Conservation (phyloP, 2,113 vertebrate genomes). For the Hippoglossus stenolepis region DNA sequence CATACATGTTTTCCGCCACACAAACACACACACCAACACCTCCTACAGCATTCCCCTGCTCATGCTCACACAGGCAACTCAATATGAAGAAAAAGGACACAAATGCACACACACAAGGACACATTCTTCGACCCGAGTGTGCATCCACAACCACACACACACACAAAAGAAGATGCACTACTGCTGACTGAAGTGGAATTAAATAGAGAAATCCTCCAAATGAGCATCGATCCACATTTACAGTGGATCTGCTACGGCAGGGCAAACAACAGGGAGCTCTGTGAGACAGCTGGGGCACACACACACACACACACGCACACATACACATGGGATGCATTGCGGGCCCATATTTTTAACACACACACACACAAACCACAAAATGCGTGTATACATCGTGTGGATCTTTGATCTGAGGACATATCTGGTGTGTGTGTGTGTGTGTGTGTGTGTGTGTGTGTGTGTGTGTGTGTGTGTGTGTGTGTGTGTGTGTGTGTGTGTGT, state of each 20-base stretch:
- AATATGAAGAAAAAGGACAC: slow-evolving; percentile 38
- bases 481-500: too few relatives aligned
- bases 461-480: too few relatives aligned
- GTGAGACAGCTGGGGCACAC: slow-evolving; percentile 58
- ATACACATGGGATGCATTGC: too few relatives aligned
- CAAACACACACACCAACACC: background rate
- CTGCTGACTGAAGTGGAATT: slow-evolving; percentile 76
- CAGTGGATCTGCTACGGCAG: slow-evolving; percentile 37
- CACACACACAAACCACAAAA: slow-evolving; percentile 20
- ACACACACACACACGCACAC: slow-evolving; percentile 23
- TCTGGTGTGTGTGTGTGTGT: slow-evolving; percentile 18
- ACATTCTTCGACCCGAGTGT: background rate
- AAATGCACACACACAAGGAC: slow-evolving; percentile 21
- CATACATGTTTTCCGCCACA: slow-evolving; percentile 18
- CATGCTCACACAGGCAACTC: slow-evolving; percentile 32
- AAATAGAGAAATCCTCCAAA: slow-evolving; percentile 73
- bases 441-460: too few relatives aligned
- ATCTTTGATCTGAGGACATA: slow-evolving; percentile 45
- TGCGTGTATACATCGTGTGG: slow-evolving; percentile 17
- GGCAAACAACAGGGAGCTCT: slow-evolving; percentile 65
- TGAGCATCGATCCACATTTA: slow-evolving; percentile 70
- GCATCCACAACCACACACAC: slow-evolving; percentile 6
- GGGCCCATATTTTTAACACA: too few relatives aligned
- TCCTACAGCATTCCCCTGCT: slow-evolving; percentile 52
- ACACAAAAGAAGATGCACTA: slow-evolving; percentile 27